Conservation (phyloP, 2,888 invertebrate genomes). For the Watsonalla binaria region DNA sequence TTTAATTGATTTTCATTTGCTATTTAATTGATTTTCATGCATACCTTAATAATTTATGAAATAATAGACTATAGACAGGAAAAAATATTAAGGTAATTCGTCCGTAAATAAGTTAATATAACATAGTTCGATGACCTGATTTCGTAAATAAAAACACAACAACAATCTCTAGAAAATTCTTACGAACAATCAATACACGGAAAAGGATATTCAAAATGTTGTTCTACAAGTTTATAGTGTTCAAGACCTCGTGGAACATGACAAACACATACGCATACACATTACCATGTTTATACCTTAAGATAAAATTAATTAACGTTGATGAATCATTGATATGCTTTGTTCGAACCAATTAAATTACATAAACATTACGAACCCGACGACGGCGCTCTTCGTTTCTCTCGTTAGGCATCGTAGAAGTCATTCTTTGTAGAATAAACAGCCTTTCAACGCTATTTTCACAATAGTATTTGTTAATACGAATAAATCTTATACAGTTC, state of each 20-base stretch:
- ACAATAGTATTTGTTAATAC: background rate
- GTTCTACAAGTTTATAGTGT: background rate
- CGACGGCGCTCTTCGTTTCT: slow-evolving; percentile 71
- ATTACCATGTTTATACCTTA: slow-evolving; percentile 13
- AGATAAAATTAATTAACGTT: slow-evolving; percentile 33
- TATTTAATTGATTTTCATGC: too few relatives aligned
- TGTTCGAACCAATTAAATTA: slow-evolving; percentile 2
- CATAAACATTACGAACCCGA: slow-evolving; percentile 45
- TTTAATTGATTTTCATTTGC: too few relatives aligned
- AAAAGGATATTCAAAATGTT: too few relatives aligned
- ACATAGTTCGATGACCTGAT: background rate
- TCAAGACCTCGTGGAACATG: slow-evolving; percentile 24
- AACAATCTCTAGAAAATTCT: slow-evolving; percentile 27
- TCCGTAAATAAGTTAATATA: too few relatives aligned
- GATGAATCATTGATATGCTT: slow-evolving; percentile 31
- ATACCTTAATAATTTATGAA: too few relatives aligned
- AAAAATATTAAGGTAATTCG: too few relatives aligned
- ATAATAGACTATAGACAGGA: too few relatives aligned
- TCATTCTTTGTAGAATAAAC: slow-evolving; percentile 32
- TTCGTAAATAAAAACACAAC: slow-evolving; percentile 1
- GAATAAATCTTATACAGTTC: background rate
- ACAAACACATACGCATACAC: slow-evolving; percentile 7
- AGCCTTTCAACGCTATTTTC: background rate
- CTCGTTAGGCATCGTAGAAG: slow-evolving; percentile 59
- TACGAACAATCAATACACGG: slow-evolving; percentile 17